Percentiles rank a stretch among this genome's conserved stretches.
These are phyloP conservation scores for Myiozetetes cayanensis DNA, from an alignment of 2,113 vertebrate genomes.

Conservation along the genomic window DNA sequence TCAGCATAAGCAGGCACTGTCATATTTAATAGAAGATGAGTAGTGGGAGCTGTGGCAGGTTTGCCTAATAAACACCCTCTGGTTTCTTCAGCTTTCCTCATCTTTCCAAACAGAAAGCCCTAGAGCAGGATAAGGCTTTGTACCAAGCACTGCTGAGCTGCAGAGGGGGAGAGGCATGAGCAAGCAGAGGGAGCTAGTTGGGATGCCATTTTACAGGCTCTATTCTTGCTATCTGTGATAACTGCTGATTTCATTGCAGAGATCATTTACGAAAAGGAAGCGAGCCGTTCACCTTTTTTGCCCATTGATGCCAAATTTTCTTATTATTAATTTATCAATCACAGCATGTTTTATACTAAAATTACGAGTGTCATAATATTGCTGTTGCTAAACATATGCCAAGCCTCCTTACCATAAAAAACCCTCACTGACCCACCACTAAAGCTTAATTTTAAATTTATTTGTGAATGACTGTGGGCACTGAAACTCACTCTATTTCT, in stretches of 20 bases:
- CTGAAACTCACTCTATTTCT: constrained; percentile 11
- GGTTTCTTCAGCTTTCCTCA: not conserved
- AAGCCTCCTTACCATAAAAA: not conserved
- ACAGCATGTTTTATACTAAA: not conserved
- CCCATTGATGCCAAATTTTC: not conserved
- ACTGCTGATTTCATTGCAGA: not conserved
- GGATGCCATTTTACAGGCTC: not conserved
- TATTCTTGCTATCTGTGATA: not conserved
- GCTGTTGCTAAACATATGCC: not conserved
- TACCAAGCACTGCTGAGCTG: not conserved
- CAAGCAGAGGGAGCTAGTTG: not conserved
- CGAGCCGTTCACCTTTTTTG: not conserved
- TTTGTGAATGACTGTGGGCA: not conserved
- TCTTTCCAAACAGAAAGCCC: not conserved
- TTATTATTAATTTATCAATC: not conserved
- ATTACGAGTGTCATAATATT: not conserved
- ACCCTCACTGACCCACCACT: not conserved
- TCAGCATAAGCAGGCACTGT: not conserved
- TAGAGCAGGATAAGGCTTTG: not conserved
- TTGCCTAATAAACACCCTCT: not conserved
- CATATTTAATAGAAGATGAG: not conserved
- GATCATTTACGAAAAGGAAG: not conserved
- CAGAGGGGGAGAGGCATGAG: not conserved
- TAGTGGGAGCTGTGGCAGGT: not conserved
- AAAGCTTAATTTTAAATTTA: not conserved